Evolutionary conservation across 2,113 vertebrate species (phyloP).

Genomic region (Corydoras sp.): DNA sequence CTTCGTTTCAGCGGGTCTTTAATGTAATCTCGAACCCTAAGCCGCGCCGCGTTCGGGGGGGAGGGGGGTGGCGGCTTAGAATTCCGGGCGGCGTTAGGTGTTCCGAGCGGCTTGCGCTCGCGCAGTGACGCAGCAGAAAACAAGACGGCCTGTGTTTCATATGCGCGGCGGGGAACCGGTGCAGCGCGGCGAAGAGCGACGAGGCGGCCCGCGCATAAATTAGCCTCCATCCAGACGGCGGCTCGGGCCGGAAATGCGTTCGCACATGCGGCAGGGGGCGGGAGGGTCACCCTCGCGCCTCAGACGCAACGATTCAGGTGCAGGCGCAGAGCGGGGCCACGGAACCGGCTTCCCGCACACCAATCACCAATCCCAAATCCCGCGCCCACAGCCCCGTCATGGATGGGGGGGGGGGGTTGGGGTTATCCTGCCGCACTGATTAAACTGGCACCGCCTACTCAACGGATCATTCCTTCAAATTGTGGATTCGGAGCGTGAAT

Average conservation of each 20-base stretch:
- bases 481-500: no score
- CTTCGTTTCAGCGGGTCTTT: not conserved
- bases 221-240: conserved; percentile 22
- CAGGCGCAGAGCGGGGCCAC: not conserved
- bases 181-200: conserved; percentile 11
- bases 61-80: not conserved
- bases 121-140: not conserved
- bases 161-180: conserved; percentile 12
- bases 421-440: no score
- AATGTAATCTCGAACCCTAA: not conserved
- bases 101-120: not conserved
- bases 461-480: no score
- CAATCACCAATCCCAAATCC: no score
- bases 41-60: no score
- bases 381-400: no score
- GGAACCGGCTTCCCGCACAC: not conserved
- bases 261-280: conserved; percentile 5
- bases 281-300: conserved; percentile 5
- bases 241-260: conserved; percentile 24
- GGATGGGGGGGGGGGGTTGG: no score
- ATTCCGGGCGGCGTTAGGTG: not conserved
- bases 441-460: no score
- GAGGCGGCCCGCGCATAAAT: conserved; percentile 21
- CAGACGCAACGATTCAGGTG: conserved; percentile 8
- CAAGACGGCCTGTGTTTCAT: conserved; percentile 32